Percentiles rank a stretch among this genome's conserved stretches.
Conservation (phyloP, 2,797 vertebrate genomes). For the Gymnopithys bicolor region DNA sequence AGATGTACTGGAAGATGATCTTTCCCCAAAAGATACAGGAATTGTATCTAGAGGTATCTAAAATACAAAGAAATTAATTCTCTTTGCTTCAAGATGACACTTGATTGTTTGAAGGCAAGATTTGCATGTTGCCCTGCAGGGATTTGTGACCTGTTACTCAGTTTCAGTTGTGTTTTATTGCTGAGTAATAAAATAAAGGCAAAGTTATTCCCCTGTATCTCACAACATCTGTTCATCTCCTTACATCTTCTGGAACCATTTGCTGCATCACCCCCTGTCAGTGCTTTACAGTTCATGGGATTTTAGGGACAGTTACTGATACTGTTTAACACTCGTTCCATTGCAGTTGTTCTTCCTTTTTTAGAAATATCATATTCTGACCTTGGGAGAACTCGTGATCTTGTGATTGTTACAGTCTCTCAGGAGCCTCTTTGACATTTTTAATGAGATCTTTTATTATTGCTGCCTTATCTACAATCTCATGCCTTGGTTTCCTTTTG, state of each 20-base stretch:
- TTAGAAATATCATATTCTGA: neutral
- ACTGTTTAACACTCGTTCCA: neutral
- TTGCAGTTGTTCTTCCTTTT: neutral
- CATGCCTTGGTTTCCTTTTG: neutral
- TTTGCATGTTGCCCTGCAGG: neutral
- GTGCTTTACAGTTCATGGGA: neutral
- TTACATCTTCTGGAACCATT: neutral
- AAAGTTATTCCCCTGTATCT: neutral
- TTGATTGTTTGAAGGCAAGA: neutral
- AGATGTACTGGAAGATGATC: neutral
- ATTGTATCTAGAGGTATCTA: neutral
- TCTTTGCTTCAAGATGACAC: neutral
- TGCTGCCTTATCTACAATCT: neutral
- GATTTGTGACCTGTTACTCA: neutral
- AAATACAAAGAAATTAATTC: neutral
- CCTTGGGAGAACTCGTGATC: neutral
- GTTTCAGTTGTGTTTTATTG: neutral
- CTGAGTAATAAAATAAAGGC: neutral
- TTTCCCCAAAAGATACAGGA: neutral
- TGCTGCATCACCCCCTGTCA: neutral
- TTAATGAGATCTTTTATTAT: neutral
- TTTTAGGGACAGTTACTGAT: neutral
- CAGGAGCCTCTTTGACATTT: neutral
- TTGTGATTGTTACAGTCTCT: neutral
- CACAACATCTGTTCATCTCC: neutral